Conservation (phyloP, 2,888 invertebrate species). For the Mythimna lalbum region DNA sequence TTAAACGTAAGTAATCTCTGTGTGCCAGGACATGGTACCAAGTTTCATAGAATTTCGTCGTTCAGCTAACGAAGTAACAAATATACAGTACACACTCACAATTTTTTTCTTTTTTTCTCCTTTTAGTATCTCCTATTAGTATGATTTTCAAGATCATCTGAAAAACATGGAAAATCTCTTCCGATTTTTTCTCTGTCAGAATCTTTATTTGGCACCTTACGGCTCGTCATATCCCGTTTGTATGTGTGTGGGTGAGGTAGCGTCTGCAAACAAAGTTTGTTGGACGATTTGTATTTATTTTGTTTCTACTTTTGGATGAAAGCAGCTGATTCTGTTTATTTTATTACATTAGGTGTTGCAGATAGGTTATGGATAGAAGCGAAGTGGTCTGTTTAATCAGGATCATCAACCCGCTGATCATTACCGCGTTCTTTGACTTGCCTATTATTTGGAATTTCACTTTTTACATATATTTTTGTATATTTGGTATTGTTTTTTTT, state of each 20-base stretch:
- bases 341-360: background rate
- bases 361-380: background rate
- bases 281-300: constrained; percentile 31
- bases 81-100: too few species aligned
- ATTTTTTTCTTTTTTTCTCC: too few species aligned
- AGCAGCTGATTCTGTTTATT: constrained; percentile 37
- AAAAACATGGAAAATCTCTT: constrained; percentile 43
- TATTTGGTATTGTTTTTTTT: too few species aligned
- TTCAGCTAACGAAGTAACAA: too few species aligned
- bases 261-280: constrained; percentile 59
- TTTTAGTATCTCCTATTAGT: too few species aligned
- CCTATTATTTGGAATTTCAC: background rate
- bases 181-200: constrained; percentile 43
- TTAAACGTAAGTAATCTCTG: too few species aligned
- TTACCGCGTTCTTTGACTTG: background rate
- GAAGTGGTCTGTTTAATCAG: background rate
- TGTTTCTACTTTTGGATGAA: background rate
- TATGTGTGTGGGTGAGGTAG: constrained; percentile 60
- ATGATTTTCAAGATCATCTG: constrained; percentile 34
- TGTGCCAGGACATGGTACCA: too few species aligned
- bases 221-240: constrained; percentile 60
- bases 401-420: background rate
- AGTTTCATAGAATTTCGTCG: too few species aligned
- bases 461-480: too few species aligned
- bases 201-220: constrained; percentile 52